phyloP scores from a whole-genome alignment of 2,797 vertebrate genomes.

The Macrochelys suwanniensis region DNA sequence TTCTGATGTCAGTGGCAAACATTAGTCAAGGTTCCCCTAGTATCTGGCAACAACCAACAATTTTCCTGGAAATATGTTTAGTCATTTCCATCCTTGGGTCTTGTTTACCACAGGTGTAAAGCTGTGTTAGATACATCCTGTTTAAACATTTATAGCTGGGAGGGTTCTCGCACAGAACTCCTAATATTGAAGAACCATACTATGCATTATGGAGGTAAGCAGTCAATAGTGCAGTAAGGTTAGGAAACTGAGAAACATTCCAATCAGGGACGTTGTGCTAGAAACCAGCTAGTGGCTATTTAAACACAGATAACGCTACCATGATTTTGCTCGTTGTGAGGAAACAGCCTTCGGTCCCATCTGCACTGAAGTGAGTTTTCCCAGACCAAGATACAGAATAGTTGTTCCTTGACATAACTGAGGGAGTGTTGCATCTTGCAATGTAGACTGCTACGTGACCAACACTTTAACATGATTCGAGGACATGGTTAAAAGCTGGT shows the following conservation, averaged over 20 bases:
- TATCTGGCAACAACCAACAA: background rate
- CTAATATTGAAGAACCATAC: background rate
- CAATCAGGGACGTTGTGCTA: background rate
- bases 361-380: background rate
- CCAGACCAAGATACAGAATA: background rate
- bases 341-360: background rate
- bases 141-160: background rate
- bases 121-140: background rate
- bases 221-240: background rate
- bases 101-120: background rate
- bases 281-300: background rate
- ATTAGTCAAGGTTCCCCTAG: background rate
- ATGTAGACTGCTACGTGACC: background rate
- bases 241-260: background rate
- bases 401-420: background rate
- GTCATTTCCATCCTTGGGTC: background rate
- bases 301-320: constrained; percentile 24
- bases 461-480: background rate
- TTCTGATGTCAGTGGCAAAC: background rate
- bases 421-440: constrained; percentile 3
- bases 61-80: background rate
- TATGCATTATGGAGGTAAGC: background rate
- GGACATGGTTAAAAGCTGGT: background rate
- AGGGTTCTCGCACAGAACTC: background rate
- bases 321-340: background rate